Percentiles rank a stretch among this genome's conserved stretches.
Evolutionary conservation across 2,797 vertebrate species (phyloP).

Genomic region (Chiroxiphia lanceolata): DNA sequence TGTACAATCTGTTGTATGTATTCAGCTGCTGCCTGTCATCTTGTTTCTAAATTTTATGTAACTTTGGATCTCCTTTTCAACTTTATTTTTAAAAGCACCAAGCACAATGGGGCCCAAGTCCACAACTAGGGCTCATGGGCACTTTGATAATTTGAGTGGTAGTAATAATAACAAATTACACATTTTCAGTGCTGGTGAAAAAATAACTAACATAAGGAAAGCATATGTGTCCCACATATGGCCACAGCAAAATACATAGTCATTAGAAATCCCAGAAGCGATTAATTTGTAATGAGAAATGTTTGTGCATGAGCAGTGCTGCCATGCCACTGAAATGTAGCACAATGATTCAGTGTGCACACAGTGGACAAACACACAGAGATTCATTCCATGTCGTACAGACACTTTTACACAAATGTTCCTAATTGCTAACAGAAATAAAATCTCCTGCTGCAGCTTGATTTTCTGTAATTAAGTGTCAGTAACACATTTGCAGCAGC

Average conservation of each 20-base stretch:
- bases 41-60: neutral
- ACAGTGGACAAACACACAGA: neutral
- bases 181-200: neutral
- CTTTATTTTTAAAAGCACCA: neutral
- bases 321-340: neutral
- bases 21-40: neutral
- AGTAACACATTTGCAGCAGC: neutral
- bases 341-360: neutral
- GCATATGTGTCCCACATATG: neutral
- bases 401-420: neutral
- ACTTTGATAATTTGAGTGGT: neutral
- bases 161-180: neutral
- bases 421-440: neutral
- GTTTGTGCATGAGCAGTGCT: neutral
- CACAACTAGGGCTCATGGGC: rapidly evolving
- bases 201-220: neutral
- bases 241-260: neutral
- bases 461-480: neutral
- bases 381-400: neutral
- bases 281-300: neutral
- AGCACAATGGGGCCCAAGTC: too few relatives aligned
- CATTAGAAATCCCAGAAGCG: neutral
- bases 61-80: neutral
- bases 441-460: neutral
- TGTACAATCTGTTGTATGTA: neutral